Evolutionary conservation across 2,797 vertebrate species (phyloP), one percentile per base, ranked within the genome.

Genomic region (Gorsachius magnificus): DNA sequence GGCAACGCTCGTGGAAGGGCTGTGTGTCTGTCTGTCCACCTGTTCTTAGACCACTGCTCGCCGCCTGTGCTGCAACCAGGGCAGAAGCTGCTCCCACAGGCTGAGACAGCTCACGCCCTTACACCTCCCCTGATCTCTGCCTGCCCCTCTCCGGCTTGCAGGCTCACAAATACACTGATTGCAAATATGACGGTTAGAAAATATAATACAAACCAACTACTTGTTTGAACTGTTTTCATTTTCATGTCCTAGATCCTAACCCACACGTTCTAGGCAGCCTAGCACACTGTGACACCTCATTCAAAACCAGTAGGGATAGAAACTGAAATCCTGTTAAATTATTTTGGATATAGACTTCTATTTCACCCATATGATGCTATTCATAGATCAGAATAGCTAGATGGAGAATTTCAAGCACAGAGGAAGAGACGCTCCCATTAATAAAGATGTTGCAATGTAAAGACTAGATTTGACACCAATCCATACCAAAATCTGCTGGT

Each of bases 11-110:
- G 2, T 3, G 38, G 46, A 50, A 79, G 15, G 16, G n/a, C 22
- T 36, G 35, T 6, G 45, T 3, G 36, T 51, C 29, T 0, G 0
- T 29, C 29, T 0, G 0, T 29, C 35, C 9, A 2, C 19, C n/a
- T 13, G n/a, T 5, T 29, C 64, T 31, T 1, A 1, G 15, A 8
- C 13, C 2, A 7, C 38, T 70, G 71, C 68, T 36, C 6, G 1
- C 2, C 7, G 10, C 21, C 65, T 10, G 6, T 2, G 0, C 1
- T 0, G 36, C 26, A 33, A 8, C 26, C 20, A 5, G 1, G 19
- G 69, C 19, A 70, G n/a, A 65, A 43, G 61, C 68, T 72, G 56
- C 56, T 63, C 46, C 35, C 16, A 11, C 24, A 29, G 14, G 22
- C n/a, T 0, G 7, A 19, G 17, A 36, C 31, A 36, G 45, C 14